These are phyloP conservation scores for Xestoiulus laeticollis DNA, from an alignment of 2,888 invertebrate species.

Conservation along the genomic window DNA sequence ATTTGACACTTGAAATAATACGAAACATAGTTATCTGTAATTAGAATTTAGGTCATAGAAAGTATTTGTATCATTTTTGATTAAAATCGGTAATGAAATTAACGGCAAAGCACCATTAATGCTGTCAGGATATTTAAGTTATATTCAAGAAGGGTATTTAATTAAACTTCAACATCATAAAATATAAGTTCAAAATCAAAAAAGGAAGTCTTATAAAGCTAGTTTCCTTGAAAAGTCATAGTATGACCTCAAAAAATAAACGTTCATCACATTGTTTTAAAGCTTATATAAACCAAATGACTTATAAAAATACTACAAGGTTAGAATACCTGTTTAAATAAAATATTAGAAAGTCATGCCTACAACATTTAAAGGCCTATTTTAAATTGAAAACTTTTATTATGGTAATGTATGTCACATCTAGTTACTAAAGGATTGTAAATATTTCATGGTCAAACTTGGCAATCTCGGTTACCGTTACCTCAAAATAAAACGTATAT, in stretches of 20 bases:
- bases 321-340: not conserved
- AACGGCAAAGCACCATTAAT: not conserved
- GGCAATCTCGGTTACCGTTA: not conserved
- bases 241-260: slow-evolving; percentile 6
- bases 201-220: not conserved
- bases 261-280: not conserved
- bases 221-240: not conserved
- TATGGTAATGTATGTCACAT: not conserved
- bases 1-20: not conserved
- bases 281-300: not conserved
- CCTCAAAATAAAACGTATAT: not conserved
- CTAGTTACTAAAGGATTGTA: not conserved
- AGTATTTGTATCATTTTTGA: not conserved
- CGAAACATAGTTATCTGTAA: not conserved
- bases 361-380: not conserved
- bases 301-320: not conserved
- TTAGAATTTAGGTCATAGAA: not conserved
- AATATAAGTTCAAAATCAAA: not conserved
- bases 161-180: not conserved
- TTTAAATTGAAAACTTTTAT: not conserved
- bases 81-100: not conserved
- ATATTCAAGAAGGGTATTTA: not conserved
- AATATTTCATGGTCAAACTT: not conserved
- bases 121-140: not conserved
- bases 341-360: not conserved